A percentile compares a stretch with the other conserved stretches of the same genome.
These are phyloP conservation scores for Taxidea taxus DNA, from an alignment of 2,113 vertebrate genomes.

Conservation along the genomic window DNA sequence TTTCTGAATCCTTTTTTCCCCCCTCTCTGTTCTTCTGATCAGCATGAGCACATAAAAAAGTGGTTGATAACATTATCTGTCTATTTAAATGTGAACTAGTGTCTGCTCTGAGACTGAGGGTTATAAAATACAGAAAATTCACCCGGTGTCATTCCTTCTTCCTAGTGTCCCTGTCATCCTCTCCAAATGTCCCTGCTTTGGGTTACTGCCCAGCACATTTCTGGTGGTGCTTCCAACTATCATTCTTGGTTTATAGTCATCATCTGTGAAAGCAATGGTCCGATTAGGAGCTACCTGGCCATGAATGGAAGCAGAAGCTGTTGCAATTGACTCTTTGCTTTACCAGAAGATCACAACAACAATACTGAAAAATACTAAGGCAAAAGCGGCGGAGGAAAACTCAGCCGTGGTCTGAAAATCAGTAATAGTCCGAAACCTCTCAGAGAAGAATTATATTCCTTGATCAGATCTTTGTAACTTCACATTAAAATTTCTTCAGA, in stretches of 20 bases:
- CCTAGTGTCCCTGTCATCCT: fast-evolving
- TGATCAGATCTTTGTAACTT: not conserved
- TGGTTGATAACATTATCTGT: too few relatives aligned
- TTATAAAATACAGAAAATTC: not conserved
- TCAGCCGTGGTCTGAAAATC: not conserved
- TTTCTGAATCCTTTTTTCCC: not conserved
- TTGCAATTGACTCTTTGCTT: not conserved
- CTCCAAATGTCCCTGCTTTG: not conserved
- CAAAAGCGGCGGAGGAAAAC: not conserved
- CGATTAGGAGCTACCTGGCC: not conserved
- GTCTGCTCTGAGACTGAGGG: not conserved
- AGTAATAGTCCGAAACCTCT: not conserved
- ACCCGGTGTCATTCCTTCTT: not conserved
- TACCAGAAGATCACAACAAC: not conserved
- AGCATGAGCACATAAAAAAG: not conserved
- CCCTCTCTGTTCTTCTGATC: not conserved
- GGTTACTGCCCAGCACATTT: not conserved
- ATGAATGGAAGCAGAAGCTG: not conserved
- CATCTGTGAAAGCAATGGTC: not conserved
- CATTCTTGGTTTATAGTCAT: not conserved
- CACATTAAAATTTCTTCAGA: not conserved
- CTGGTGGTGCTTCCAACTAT: too few relatives aligned
- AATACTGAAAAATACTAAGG: not conserved
- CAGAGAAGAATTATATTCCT: not conserved
- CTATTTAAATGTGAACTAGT: not conserved